These are phyloP conservation scores for Heterohyrax brucei DNA, from an alignment of 2,797 vertebrate genomes.

Conservation along the genomic window DNA sequence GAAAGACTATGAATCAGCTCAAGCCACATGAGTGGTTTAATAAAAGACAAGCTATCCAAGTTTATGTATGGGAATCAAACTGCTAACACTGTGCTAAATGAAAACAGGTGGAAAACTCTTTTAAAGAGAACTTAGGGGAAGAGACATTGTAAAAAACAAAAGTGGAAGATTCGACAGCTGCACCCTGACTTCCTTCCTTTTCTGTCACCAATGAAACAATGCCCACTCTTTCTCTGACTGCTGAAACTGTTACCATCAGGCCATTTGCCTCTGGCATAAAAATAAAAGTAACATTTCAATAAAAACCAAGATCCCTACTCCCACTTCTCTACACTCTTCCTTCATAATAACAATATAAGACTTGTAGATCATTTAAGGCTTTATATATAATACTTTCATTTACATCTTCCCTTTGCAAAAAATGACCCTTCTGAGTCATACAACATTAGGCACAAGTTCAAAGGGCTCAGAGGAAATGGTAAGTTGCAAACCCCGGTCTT, in stretches of 20 bases:
- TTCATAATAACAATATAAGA: neutral
- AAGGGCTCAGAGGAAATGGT: slow-evolving; percentile 7
- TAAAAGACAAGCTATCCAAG: neutral
- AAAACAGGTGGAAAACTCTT: neutral
- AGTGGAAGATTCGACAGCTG: neutral
- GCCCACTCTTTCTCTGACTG: neutral
- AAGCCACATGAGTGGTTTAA: neutral
- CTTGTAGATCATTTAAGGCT: neutral
- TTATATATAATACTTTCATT: neutral
- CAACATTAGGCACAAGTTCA: neutral
- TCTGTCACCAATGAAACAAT: too few species aligned
- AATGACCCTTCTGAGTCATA: neutral
- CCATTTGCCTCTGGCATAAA: neutral
- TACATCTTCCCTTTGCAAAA: neutral
- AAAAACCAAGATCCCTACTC: neutral
- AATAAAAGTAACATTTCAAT: neutral
- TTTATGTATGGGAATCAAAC: neutral
- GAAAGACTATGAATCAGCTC: neutral
- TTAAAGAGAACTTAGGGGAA: neutral
- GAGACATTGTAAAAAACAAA: neutral
- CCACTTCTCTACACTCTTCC: neutral
- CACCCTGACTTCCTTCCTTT: neutral
- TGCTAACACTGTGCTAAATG: neutral
- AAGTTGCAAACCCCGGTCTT: neutral
- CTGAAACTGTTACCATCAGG: neutral